These are phyloP conservation scores for Acrocyrtus sp. DNA, from an alignment of 2,888 invertebrate species.

Conservation along the genomic window DNA sequence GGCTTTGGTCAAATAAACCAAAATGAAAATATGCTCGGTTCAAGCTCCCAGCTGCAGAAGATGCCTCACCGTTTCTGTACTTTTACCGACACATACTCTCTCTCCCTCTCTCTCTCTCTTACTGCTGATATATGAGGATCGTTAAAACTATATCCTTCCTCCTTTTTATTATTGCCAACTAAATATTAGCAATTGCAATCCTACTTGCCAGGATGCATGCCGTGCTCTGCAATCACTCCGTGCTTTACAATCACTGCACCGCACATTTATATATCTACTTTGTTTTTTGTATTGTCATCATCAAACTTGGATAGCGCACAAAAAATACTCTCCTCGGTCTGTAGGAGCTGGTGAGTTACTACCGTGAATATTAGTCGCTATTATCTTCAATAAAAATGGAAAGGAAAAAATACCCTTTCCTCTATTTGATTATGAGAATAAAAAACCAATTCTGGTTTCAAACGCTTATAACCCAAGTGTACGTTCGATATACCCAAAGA, in stretches of 20 bases:
- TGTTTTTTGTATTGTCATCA: neutral
- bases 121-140: neutral
- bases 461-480: no score
- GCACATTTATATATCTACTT: no score
- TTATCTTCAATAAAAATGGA: conserved; percentile 20
- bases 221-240: neutral
- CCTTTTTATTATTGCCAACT: neutral
- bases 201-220: neutral
- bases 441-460: neutral
- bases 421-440: neutral
- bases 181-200: neutral
- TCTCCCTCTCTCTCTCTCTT: no score
- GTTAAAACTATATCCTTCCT: neutral
- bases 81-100: no score
- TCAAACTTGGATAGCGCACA: neutral
- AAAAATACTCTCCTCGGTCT: conserved; percentile 12
- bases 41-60: conserved; percentile 41
- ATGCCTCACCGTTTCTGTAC: no score
- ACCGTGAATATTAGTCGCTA: conserved; percentile 30
- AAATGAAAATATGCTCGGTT: no score
- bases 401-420: no score
- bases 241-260: neutral
- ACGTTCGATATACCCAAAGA: neutral
- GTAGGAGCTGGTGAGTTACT: conserved; percentile 25
- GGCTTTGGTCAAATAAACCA: no score